These are phyloP conservation scores for Aphrophora alni DNA, from an alignment of 2,888 invertebrate species.

Conservation along the genomic window DNA sequence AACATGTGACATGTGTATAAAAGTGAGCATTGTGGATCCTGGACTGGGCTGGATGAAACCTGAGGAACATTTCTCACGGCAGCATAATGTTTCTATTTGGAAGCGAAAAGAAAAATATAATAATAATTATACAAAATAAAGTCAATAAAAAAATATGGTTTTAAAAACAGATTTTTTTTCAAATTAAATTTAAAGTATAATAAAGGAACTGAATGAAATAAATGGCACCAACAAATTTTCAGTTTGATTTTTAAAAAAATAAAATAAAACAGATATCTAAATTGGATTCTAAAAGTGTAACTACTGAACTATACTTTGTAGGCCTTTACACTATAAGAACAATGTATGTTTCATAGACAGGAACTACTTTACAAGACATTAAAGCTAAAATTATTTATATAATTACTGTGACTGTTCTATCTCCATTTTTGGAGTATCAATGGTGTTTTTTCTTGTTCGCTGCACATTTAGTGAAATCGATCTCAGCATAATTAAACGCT, in stretches of 20 bases:
- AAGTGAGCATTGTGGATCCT: constrained; percentile 30
- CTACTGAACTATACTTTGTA: background rate
- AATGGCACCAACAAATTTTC: background rate
- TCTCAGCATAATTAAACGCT: constrained; percentile 75
- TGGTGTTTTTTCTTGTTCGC: background rate
- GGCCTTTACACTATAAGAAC: background rate
- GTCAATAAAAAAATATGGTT: background rate
- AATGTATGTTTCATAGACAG: background rate
- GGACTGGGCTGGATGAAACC: background rate
- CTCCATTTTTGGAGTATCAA: background rate
- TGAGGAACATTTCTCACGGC: background rate
- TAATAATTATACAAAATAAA: background rate
- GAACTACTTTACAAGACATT: constrained; percentile 2
- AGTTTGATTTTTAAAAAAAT: background rate
- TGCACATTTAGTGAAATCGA: constrained; percentile 76
- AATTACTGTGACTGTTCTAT: background rate
- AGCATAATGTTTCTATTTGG: background rate
- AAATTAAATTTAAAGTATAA: background rate
- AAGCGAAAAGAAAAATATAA: background rate
- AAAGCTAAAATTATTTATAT: background rate
- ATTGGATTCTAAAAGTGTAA: background rate
- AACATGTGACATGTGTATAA: constrained; percentile 26
- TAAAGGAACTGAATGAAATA: background rate
- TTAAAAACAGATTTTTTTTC: background rate
- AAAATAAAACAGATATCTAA: background rate